Conservation (phyloP, 2,888 invertebrate species). For the Dynastes grantii region DNA sequence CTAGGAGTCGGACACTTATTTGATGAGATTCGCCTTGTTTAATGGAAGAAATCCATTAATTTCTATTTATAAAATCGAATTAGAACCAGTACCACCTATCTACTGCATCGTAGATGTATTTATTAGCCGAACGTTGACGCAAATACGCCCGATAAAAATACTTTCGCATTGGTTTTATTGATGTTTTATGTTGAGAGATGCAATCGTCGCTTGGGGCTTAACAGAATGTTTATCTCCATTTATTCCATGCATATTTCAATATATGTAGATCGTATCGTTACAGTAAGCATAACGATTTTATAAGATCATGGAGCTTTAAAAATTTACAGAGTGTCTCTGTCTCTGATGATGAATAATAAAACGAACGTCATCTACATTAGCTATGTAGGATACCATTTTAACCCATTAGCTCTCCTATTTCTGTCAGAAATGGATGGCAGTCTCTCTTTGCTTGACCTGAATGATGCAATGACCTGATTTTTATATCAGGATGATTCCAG, state of each 20-base stretch:
- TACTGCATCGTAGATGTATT: not conserved
- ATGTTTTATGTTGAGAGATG: not conserved
- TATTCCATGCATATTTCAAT: not conserved
- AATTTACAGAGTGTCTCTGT: not conserved
- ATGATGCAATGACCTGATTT: no score
- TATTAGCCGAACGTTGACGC: not conserved
- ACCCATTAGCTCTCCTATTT: not conserved
- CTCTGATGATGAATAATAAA: no score
- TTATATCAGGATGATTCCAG: no score
- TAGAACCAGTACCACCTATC: not conserved
- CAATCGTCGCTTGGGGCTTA: not conserved
- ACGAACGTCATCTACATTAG: no score
- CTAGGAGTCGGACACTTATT: slow-evolving; percentile 2
- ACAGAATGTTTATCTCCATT: not conserved
- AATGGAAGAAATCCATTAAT: slow-evolving; percentile 19
- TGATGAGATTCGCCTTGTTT: not conserved
- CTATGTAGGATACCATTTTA: not conserved
- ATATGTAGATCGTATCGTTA: not conserved
- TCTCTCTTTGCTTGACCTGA: no score
- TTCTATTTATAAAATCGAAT: slow-evolving; percentile 17
- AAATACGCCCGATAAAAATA: not conserved
- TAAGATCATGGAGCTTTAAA: not conserved
- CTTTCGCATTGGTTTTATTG: not conserved
- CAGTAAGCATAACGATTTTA: not conserved
- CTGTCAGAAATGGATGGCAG: not conserved